A percentile compares a stretch with the other conserved stretches of the same genome.
phyloP scores from a whole-genome alignment of 2,113 vertebrate genomes.

The Columba janthina region DNA sequence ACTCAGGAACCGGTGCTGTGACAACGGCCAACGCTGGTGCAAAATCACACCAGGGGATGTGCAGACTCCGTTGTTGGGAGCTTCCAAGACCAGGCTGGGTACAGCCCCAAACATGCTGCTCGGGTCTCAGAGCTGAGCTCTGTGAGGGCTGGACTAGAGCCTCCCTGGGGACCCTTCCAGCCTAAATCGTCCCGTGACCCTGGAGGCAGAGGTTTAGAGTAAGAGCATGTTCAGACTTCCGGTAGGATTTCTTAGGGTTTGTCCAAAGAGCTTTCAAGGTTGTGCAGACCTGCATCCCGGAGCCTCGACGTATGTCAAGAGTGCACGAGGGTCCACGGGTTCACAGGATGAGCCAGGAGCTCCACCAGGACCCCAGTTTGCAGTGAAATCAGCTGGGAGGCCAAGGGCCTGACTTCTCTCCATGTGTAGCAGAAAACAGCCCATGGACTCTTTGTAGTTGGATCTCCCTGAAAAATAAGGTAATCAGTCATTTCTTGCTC shows the following conservation, averaged over 20 bases:
- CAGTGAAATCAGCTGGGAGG: not conserved
- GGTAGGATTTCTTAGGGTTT: not conserved
- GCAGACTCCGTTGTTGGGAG: rapidly evolving
- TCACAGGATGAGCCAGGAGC: not conserved
- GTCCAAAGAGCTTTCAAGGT: not conserved
- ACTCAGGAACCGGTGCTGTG: not conserved
- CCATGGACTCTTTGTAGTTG: not conserved
- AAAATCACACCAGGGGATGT: too few relatives aligned
- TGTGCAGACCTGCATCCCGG: rapidly evolving
- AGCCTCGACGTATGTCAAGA: not conserved
- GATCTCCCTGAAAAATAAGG: not conserved
- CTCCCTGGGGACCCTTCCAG: not conserved
- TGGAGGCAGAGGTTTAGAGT: not conserved
- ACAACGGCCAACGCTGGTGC: not conserved
- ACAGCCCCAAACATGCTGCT: not conserved
- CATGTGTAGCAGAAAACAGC: not conserved
- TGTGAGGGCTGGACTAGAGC: not conserved
- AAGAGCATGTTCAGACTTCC: not conserved
- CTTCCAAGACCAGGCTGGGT: not conserved
- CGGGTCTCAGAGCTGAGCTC: not conserved
- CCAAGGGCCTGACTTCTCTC: not conserved
- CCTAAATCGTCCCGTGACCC: too few relatives aligned
- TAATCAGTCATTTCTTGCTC: not conserved
- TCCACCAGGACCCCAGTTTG: not conserved
- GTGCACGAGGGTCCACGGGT: not conserved